phyloP scores from a whole-genome alignment of 2,888 invertebrate species.

The Limnephilus auricula region DNA sequence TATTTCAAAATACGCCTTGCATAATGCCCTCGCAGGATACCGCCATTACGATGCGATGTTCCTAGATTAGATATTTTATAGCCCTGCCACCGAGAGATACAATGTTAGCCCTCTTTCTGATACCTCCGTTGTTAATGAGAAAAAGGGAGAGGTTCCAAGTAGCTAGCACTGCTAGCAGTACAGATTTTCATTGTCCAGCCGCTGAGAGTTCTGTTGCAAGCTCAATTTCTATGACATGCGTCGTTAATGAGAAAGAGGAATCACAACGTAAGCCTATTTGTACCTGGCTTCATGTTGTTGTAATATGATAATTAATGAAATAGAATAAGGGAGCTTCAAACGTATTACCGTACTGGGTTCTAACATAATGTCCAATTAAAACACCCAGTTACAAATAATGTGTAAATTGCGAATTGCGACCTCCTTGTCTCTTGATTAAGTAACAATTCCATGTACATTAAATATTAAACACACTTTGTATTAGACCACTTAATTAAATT shows the following conservation, averaged over 20 bases:
- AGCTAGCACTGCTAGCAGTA: not conserved
- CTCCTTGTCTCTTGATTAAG: not conserved
- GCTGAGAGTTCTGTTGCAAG: not conserved
- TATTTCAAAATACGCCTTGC: not conserved
- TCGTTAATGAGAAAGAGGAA: not conserved
- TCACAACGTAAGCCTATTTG: not conserved
- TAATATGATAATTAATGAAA: not conserved
- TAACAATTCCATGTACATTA: not conserved
- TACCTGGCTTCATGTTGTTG: constrained; percentile 9
- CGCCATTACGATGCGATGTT: not conserved
- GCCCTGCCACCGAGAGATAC: not conserved
- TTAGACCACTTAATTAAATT: too few relatives aligned
- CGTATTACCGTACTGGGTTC: not conserved
- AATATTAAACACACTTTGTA: too few relatives aligned
- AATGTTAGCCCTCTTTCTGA: too few relatives aligned
- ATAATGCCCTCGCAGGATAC: not conserved
- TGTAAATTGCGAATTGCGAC: not conserved
- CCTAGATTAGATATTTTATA: not conserved
- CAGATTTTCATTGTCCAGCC: not conserved
- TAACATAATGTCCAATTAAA: not conserved
- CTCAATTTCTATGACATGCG: not conserved
- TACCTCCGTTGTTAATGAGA: not conserved
- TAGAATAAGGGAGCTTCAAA: not conserved
- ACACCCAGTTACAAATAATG: not conserved
- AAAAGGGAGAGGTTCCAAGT: not conserved